Percentiles rank a stretch among this genome's conserved stretches.
phyloP scores from a whole-genome alignment of 2,888 invertebrate genomes.

The Latheticus oryzae region DNA sequence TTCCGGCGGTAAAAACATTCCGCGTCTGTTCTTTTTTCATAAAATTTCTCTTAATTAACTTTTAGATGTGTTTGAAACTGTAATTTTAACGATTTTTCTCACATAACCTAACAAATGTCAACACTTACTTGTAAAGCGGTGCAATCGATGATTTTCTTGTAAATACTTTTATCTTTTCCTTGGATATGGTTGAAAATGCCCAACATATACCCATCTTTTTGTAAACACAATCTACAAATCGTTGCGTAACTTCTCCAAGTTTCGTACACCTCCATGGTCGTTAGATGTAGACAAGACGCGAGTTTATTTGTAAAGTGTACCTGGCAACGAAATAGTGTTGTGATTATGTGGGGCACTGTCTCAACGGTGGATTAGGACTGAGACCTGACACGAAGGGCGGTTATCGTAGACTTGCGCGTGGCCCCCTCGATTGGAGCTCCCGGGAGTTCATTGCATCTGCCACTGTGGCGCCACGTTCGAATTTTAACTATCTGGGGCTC shows the following conservation, averaged over 20 bases:
- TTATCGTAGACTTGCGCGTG: slow-evolving; percentile 63
- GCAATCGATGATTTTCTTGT: slow-evolving; percentile 65
- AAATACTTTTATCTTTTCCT: slow-evolving; percentile 64
- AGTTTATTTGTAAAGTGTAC: slow-evolving; percentile 15
- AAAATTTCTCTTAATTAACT: no score
- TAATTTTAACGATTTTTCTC: no score
- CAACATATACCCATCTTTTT: slow-evolving; percentile 72
- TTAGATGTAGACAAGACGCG: no score
- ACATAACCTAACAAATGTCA: no score
- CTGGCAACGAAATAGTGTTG: slow-evolving; percentile 52
- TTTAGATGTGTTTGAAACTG: no score
- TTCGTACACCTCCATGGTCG: slow-evolving; percentile 53
- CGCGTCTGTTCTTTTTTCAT: slow-evolving; percentile 7
- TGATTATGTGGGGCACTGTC: slow-evolving; percentile 65
- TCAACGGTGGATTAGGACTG: slow-evolving; percentile 68
- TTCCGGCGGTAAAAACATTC: background rate
- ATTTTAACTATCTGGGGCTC: slow-evolving; percentile 1
- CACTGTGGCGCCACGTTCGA: slow-evolving; percentile 22
- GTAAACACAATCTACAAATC: slow-evolving; percentile 76
- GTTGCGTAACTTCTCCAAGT: slow-evolving; percentile 72
- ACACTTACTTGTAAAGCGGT: slow-evolving; percentile 64
- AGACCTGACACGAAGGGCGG: slow-evolving; percentile 62
- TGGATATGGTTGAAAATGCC: slow-evolving; percentile 73
- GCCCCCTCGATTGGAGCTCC: slow-evolving; percentile 61
- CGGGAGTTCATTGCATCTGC: slow-evolving; percentile 49